phyloP scores from a whole-genome alignment of 2,888 invertebrate species.

The Tenthredo mesomela region DNA sequence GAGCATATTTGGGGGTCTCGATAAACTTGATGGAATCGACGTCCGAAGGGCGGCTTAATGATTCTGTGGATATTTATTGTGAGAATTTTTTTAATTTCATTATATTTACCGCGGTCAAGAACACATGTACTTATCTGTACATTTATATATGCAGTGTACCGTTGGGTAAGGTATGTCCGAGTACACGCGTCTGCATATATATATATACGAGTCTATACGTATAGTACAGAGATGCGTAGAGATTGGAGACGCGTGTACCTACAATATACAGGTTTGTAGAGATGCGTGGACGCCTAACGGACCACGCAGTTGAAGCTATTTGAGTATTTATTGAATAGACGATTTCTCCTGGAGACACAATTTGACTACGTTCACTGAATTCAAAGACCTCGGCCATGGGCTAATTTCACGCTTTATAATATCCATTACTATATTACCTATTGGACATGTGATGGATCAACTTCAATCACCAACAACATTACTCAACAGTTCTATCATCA shows the following conservation, averaged over 20 bases:
- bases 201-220: neutral
- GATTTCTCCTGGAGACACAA: conserved; percentile 48
- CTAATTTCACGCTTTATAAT: conserved; percentile 4
- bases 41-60: neutral
- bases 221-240: conserved; percentile 1
- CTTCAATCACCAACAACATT: neutral
- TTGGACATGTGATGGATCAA: neutral
- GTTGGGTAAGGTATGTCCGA: conserved; percentile 18
- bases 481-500: neutral
- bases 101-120: neutral
- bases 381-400: conserved; percentile 43
- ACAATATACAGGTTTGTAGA: conserved; percentile 25
- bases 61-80: conserved; percentile 9
- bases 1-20: neutral
- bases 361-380: conserved; percentile 45
- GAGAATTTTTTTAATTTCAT: neutral
- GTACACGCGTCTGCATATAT: neutral
- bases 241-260: conserved; percentile 28
- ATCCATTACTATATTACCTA: neutral
- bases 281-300: conserved; percentile 49
- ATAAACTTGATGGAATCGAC: neutral
- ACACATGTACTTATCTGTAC: conserved; percentile 9
- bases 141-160: conserved; percentile 27
- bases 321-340: conserved; percentile 36
- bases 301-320: conserved; percentile 8